Conservation (phyloP, 2,113 vertebrate genomes). For the Trogon melanurus region DNA sequence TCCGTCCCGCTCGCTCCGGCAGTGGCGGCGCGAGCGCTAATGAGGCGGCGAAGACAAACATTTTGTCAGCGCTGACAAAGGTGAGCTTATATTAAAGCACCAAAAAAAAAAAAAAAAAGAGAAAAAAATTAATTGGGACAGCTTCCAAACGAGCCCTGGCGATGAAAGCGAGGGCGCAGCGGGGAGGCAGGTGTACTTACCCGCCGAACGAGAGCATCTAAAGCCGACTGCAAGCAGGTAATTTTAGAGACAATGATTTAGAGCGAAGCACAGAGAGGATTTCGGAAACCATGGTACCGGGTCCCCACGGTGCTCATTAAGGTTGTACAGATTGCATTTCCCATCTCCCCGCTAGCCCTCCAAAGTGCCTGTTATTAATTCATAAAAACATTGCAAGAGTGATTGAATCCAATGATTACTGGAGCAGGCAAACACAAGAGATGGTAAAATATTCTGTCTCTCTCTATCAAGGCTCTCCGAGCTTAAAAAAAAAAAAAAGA, state of each 20-base stretch:
- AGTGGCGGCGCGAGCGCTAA: neutral
- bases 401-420: conserved; percentile 84
- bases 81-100: neutral
- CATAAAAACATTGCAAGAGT: conserved; percentile 87
- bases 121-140: conserved; percentile 7
- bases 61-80: neutral
- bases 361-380: conserved; percentile 90
- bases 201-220: conserved; percentile 77
- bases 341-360: conserved; percentile 81
- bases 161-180: neutral
- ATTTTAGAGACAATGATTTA: conserved; percentile 76
- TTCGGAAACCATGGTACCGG: conserved; percentile 77
- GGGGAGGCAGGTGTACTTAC: conserved; percentile 72
- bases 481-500: neutral
- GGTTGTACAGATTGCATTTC: conserved; percentile 83
- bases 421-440: conserved; percentile 82
- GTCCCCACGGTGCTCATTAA: conserved; percentile 93
- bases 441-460: conserved; percentile 79
- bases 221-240: conserved; percentile 56
- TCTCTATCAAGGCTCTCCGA: conserved; percentile 69
- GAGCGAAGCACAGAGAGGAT: conserved; percentile 66
- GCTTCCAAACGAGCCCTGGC: neutral
- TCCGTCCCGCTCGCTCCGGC: neutral
- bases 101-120: too few relatives aligned
- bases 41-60: neutral